A percentile compares a stretch with the other conserved stretches of the same genome.
Evolutionary conservation across 2,113 vertebrate genomes (phyloP).

Genomic region (Ceyx cyanopectus): DNA sequence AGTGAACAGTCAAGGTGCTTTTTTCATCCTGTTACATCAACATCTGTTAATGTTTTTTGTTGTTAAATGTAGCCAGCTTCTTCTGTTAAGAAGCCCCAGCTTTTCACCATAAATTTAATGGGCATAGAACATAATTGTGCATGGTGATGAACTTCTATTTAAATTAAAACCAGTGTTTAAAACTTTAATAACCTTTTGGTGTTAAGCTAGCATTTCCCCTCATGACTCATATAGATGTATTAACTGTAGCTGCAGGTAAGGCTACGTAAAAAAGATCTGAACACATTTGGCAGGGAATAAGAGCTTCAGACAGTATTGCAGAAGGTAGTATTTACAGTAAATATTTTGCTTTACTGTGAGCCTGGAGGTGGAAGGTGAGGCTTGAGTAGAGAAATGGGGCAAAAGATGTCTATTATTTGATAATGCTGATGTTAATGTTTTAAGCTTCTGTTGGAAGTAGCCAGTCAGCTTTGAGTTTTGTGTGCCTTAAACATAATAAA

Average conservation of each 20-base stretch:
- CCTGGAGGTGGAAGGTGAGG: background rate
- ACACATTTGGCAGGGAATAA: background rate
- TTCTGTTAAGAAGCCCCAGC: background rate
- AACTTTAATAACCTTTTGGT: background rate
- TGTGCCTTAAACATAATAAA: background rate
- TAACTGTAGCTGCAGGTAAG: background rate
- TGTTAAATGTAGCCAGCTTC: background rate
- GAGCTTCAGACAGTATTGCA: background rate
- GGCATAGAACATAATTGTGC: background rate
- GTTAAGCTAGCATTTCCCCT: conserved; percentile 17
- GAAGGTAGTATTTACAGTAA: background rate
- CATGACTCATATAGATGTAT: background rate
- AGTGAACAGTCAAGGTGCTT: background rate
- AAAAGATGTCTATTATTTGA: background rate
- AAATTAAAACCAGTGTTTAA: conserved; percentile 14
- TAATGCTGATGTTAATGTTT: background rate
- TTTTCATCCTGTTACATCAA: background rate
- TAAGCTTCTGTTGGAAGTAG: background rate
- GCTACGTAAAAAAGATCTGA: background rate
- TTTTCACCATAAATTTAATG: background rate
- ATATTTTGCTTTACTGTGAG: background rate
- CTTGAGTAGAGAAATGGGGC: background rate
- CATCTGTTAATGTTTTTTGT: background rate
- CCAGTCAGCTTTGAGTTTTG: background rate
- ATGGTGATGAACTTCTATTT: background rate